Evolutionary conservation across 2,888 invertebrate genomes (phyloP).

Genomic region (Heteropelma amictum): DNA sequence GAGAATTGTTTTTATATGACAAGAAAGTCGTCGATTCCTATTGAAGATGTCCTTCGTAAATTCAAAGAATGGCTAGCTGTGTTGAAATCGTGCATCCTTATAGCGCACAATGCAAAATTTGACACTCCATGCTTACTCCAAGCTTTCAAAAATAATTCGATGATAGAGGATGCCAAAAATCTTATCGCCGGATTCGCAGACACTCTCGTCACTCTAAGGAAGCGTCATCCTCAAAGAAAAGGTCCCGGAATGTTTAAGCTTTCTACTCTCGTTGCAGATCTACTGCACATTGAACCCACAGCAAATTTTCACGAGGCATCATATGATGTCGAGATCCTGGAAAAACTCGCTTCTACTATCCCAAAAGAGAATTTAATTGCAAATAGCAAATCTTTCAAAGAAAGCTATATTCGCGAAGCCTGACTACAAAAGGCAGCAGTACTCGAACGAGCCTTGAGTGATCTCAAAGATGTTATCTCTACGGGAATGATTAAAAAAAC

Average conservation of each 20-base stretch:
- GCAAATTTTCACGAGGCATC: slow-evolving; percentile 26
- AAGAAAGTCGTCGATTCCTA: slow-evolving; percentile 21
- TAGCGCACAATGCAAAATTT: slow-evolving; percentile 32
- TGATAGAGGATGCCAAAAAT: slow-evolving; percentile 28
- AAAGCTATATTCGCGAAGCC: slow-evolving; percentile 21
- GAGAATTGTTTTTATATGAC: slow-evolving; percentile 24
- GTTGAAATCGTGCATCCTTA: slow-evolving; percentile 18
- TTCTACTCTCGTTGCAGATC: slow-evolving; percentile 30
- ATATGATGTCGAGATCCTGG: slow-evolving; percentile 25
- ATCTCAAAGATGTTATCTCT: slow-evolving; percentile 26
- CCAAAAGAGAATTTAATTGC: slow-evolving; percentile 26
- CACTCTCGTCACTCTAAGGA: slow-evolving; percentile 30
- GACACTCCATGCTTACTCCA: slow-evolving; percentile 22
- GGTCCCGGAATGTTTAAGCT: slow-evolving; percentile 33
- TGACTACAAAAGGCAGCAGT: slow-evolving; percentile 15
- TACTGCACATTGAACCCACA: slow-evolving; percentile 21
- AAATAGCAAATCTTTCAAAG: slow-evolving; percentile 35
- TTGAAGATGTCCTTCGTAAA: slow-evolving; percentile 6
- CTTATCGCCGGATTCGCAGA: slow-evolving; percentile 21
- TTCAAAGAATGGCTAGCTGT: slow-evolving; percentile 12
- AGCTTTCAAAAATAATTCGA: slow-evolving; percentile 24
- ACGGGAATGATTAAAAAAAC: slow-evolving; percentile 34
- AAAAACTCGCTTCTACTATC: slow-evolving; percentile 32
- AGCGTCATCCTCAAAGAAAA: slow-evolving; percentile 28
- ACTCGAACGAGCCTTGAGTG: slow-evolving; percentile 24